Conservation (phyloP, 2,113 vertebrate genomes). For the Phrynosoma blainvillii region DNA sequence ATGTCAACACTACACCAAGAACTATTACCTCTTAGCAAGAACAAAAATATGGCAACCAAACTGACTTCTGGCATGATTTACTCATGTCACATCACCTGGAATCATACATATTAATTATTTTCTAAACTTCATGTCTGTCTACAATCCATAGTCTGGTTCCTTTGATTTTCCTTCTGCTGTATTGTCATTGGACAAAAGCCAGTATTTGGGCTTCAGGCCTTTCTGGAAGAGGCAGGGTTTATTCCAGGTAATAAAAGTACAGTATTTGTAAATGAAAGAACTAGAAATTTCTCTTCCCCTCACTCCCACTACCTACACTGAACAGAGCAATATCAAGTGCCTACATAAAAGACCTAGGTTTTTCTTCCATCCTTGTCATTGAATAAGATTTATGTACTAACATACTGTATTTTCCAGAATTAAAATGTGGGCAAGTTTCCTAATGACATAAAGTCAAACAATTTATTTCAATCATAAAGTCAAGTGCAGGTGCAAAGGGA, state of each 20-base stretch:
- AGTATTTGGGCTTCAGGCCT: constrained; percentile 29
- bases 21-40: background rate
- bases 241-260: background rate
- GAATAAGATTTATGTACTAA: background rate
- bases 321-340: background rate
- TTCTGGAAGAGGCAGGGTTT: constrained; percentile 4
- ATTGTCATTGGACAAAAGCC: background rate
- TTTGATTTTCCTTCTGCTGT: constrained; percentile 1
- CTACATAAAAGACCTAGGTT: accelerated
- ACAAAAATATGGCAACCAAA: background rate
- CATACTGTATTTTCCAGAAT: background rate
- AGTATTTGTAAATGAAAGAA: background rate
- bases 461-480: no score
- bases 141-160: accelerated
- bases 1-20: background rate
- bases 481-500: no score
- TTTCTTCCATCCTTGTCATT: background rate
- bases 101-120: accelerated
- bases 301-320: background rate
- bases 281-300: background rate
- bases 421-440: background rate
- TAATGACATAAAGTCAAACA: background rate
- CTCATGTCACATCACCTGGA: background rate
- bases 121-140: accelerated
- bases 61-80: background rate